Evolutionary conservation across 2,113 vertebrate species (phyloP).

Genomic region (Odobenus rosmarus): DNA sequence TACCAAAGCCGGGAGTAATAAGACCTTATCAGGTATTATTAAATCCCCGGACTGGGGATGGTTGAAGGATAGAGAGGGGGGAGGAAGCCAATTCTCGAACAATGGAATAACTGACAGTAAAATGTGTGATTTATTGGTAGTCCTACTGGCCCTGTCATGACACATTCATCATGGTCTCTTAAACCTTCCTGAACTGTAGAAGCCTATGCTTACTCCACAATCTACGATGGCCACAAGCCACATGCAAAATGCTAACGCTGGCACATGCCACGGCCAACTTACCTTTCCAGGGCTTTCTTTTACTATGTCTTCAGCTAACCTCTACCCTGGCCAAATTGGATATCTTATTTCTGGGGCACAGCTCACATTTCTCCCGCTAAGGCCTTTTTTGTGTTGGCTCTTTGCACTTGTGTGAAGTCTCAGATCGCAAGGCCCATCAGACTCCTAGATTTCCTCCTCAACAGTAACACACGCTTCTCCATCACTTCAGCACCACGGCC

Average conservation of each 20-base stretch:
- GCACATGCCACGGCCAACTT: not conserved
- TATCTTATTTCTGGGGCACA: not conserved
- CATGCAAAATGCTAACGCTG: not conserved
- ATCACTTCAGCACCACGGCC: not conserved
- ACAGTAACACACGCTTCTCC: not conserved
- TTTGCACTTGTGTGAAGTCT: not conserved
- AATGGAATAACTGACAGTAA: not conserved
- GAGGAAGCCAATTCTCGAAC: not conserved
- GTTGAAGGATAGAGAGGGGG: not conserved
- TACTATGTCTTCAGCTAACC: not conserved
- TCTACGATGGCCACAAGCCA: not conserved
- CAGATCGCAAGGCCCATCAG: not conserved
- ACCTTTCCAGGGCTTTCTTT: not conserved
- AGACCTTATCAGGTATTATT: not conserved
- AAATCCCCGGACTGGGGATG: no score
- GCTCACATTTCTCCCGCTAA: not conserved
- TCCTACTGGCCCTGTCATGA: not conserved
- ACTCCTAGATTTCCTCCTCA: not conserved
- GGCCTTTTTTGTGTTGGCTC: not conserved
- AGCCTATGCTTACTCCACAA: not conserved
- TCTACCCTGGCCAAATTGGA: not conserved
- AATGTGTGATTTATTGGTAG: not conserved
- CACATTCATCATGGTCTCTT: not conserved
- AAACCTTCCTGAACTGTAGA: not conserved
- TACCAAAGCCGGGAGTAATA: not conserved